Evolutionary conservation across 2,888 invertebrate genomes (phyloP).

Genomic region (Harpalus rufipes): DNA sequence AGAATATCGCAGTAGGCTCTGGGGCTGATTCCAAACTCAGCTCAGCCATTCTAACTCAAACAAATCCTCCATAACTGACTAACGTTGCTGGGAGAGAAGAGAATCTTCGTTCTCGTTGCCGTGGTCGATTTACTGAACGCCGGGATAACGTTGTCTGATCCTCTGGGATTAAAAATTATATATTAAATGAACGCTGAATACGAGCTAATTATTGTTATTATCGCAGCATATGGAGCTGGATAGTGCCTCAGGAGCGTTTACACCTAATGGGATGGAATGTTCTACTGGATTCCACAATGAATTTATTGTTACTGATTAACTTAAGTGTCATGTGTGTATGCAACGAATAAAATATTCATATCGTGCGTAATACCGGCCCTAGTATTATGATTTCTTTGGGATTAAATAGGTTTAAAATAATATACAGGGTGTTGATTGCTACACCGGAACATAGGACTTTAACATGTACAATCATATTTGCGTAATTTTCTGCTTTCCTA

Average conservation of each 20-base stretch:
- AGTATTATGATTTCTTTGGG: background rate
- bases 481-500: too few species aligned
- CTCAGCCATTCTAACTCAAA: conserved; percentile 37
- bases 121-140: background rate
- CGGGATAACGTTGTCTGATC: conserved; percentile 36
- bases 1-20: conserved; percentile 40
- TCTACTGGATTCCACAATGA: conserved; percentile 25
- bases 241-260: conserved; percentile 22
- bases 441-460: too few species aligned
- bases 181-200: conserved; percentile 45
- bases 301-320: conserved; percentile 41
- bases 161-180: conserved; percentile 56
- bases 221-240: conserved; percentile 32
- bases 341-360: background rate
- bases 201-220: conserved; percentile 51
- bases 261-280: conserved; percentile 39
- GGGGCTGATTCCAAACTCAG: conserved; percentile 37
- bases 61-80: conserved; percentile 45
- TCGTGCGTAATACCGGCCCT: background rate
- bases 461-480: too few species aligned
- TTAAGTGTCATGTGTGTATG: conserved; percentile 2
- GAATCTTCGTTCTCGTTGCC: background rate
- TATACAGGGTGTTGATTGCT: too few species aligned
- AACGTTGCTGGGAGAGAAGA: background rate
- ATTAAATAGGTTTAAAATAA: background rate